Percentiles rank a stretch among this genome's conserved stretches.
phyloP scores from a whole-genome alignment of 23 tunicate genomes.

The Ciona savignyi region DNA sequence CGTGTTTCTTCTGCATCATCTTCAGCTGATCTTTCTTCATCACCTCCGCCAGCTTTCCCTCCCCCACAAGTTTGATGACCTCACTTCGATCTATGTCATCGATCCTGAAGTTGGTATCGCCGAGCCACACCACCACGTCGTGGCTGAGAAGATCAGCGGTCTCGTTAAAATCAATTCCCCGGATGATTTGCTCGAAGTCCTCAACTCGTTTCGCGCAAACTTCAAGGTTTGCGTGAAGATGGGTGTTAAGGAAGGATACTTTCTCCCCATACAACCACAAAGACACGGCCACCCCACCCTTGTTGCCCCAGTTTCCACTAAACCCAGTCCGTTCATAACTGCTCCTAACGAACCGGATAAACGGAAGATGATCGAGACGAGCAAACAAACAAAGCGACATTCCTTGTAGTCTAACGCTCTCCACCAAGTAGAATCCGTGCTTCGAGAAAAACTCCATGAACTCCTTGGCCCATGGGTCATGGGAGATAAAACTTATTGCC shows the following conservation, averaged over 20 bases:
- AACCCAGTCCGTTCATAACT: conserved; percentile 84
- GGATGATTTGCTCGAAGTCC: conserved; percentile 46
- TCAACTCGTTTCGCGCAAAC: conserved; percentile 47
- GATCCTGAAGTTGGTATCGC: conserved; percentile 79
- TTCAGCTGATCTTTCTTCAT: conserved; percentile 59
- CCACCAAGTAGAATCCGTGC: conserved; percentile 52
- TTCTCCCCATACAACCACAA: conserved; percentile 31
- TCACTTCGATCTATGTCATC: conserved; percentile 39
- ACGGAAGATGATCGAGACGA: conserved; percentile 49
- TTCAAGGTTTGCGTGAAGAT: conserved; percentile 45
- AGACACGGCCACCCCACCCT: conserved; percentile 91
- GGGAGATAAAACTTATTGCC: conserved; percentile 69
- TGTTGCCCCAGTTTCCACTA: conserved; percentile 91
- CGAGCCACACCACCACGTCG: conserved; percentile 51
- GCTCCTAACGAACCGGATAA: conserved; percentile 47
- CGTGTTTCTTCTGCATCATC: conserved; percentile 18
- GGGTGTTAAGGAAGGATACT: conserved; percentile 74
- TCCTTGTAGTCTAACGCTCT: conserved; percentile 84
- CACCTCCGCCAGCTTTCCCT: conserved; percentile 15
- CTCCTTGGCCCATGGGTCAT: conserved; percentile 77
- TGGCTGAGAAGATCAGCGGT: conserved; percentile 44
- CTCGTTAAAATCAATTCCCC: conserved; percentile 56
- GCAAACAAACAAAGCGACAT: conserved; percentile 73
- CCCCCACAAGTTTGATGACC: conserved; percentile 13
- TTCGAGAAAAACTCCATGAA: conserved; percentile 38